Percentiles rank a stretch among this genome's conserved stretches.
These are phyloP conservation scores for Sebastes fasciatus DNA, from an alignment of 2,113 vertebrate genomes.

Conservation along the genomic window DNA sequence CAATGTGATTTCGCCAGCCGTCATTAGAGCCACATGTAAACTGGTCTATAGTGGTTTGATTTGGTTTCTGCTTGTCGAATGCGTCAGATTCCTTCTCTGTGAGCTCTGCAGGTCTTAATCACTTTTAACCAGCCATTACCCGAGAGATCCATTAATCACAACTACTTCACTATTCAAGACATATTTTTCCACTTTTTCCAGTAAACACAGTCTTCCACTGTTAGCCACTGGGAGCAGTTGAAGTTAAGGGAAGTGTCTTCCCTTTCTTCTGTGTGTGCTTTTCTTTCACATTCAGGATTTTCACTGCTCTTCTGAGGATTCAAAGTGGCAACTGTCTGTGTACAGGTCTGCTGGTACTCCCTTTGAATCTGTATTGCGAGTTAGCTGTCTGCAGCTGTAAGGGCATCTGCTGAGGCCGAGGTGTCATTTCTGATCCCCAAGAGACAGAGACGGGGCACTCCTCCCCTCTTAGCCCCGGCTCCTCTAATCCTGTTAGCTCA, in stretches of 20 bases:
- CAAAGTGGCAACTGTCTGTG: neutral
- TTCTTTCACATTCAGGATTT: constrained; percentile 22
- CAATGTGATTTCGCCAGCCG: constrained; percentile 73
- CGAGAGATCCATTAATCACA: constrained; percentile 11
- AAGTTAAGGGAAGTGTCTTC: constrained; percentile 12
- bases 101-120: constrained; percentile 37
- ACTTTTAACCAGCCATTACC: constrained; percentile 28
- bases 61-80: constrained; percentile 69
- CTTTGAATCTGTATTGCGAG: constrained; percentile 44
- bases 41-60: constrained; percentile 76
- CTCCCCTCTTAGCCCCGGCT: constrained; percentile 56
- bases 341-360: constrained; percentile 18
- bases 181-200: neutral
- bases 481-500: constrained; percentile 81
- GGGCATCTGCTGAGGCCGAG: constrained; percentile 62
- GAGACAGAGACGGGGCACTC: constrained; percentile 56
- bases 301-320: constrained; percentile 17
- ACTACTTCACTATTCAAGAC: neutral
- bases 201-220: neutral
- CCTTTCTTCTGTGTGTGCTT: too few relatives aligned
- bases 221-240: constrained; percentile 11
- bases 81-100: constrained; percentile 48
- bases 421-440: constrained; percentile 66
- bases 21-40: constrained; percentile 79
- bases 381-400: constrained; percentile 46